Evolutionary conservation across 2,888 invertebrate genomes (phyloP).

Genomic region (Tenthredo livida): DNA sequence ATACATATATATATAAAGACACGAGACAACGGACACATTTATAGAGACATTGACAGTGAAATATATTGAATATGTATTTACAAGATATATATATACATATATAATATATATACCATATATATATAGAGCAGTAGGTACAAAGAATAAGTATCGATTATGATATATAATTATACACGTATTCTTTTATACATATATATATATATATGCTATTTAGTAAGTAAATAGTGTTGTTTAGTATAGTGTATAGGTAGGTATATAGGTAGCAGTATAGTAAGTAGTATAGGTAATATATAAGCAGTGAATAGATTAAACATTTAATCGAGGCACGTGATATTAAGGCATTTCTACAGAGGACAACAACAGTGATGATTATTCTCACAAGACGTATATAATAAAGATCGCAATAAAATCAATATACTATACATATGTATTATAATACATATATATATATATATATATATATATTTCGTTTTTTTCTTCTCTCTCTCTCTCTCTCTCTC

Average conservation of each 20-base stretch:
- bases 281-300: slow-evolving; percentile 67
- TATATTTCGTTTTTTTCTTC: background rate
- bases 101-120: too few relatives aligned
- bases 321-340: slow-evolving; percentile 75
- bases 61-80: slow-evolving; percentile 71
- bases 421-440: too few relatives aligned
- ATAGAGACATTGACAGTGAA: slow-evolving; percentile 66
- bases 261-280: background rate
- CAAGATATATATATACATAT: slow-evolving; percentile 60
- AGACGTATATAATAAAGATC: slow-evolving; percentile 8
- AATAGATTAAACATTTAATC: slow-evolving; percentile 73
- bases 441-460: too few relatives aligned
- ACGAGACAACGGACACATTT: background rate
- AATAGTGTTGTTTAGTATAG: too few relatives aligned
- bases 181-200: slow-evolving; percentile 67
- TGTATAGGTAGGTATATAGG: background rate
- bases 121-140: slow-evolving; percentile 67
- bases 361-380: slow-evolving; percentile 61
- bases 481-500: background rate
- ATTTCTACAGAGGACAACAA: slow-evolving; percentile 72
- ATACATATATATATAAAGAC: background rate
- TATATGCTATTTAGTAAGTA: slow-evolving; percentile 58
- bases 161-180: slow-evolving; percentile 62
- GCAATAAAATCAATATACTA: background rate
- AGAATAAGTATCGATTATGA: slow-evolving; percentile 68